Evolutionary conservation across 2,888 invertebrate species (phyloP), one percentile per base, ranked within the genome.

Genomic region (Bembecia ichneumoniformis): DNA sequence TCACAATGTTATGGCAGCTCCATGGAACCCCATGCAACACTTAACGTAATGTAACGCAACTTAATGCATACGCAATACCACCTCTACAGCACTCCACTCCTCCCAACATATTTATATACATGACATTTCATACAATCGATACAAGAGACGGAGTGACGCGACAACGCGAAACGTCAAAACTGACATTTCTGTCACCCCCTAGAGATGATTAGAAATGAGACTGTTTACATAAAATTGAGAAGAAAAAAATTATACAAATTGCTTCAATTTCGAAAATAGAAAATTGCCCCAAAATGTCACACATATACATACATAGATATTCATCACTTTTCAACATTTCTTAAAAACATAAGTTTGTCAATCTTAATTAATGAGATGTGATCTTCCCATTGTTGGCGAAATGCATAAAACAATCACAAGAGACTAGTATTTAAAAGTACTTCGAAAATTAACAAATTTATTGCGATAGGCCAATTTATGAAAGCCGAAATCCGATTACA

Each of bases 1-100:
- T 87, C 87, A 86, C 84, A 87, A 75, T 74, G 72, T 78, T 83
- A 84, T 86, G 84, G 86, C 87, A 81, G 83, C 64, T 75, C 84
- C 79, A 77, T 77, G 77, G 82, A 82, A 82, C 82, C 63, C 82
- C 83, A 81, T 77, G 82, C 82, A 80, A 81, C 81, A 76, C 79
- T 78, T 72, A 74, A 59, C 48, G 40, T 52, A 73, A 28, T 7
- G 28, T 28, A 28, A 28, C 28, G 28, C 28, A 28, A 28, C 28
- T 28, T 28, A 28, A 28, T 28, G 28, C 7, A 28, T 28, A 28
- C 9, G 28, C 28, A 28, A 28, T 9, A 28, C 28, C 28, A 28
- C 28, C 9, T 13, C 4, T 14, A 43, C 43, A 35, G n/a, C n/a
- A n/a, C n/a, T n/a, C n/a, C n/a, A n/a, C n/a, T n/a, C n/a, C n/a